Conservation (phyloP, 2,113 vertebrate genomes). For the Pelmatolapia mariae region DNA sequence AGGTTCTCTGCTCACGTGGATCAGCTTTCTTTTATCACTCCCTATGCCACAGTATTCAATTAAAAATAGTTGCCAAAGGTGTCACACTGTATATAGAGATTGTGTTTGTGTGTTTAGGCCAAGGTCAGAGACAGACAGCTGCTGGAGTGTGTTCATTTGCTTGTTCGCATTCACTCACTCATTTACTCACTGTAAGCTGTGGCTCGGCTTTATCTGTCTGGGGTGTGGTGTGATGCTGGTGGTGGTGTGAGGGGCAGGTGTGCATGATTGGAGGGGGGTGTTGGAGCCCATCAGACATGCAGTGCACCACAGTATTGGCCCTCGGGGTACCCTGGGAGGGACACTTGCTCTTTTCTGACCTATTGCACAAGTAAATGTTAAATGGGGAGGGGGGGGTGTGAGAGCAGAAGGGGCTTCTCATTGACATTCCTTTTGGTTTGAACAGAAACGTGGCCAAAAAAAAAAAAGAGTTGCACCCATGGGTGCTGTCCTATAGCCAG, state of each 20-base stretch:
- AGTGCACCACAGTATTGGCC: conserved; percentile 27
- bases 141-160: not conserved
- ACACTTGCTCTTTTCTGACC: conserved; percentile 75
- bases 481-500: conserved; percentile 68
- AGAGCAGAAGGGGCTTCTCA: conserved; percentile 52
- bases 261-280: not conserved
- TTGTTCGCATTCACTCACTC: not conserved
- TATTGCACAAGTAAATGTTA: conserved; percentile 71
- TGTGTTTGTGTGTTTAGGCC: not conserved
- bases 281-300: conserved; percentile 55
- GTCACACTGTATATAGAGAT: not conserved
- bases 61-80: not conserved
- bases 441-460: conserved; percentile 41
- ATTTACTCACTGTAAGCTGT: not conserved
- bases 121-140: conserved; percentile 27
- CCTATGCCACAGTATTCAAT: conserved; percentile 4
- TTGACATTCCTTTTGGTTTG: conserved; percentile 66
- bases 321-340: conserved; percentile 53
- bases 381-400: conserved; percentile 28
- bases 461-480: conserved; percentile 40
- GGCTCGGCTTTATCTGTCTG: not conserved
- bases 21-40: not conserved
- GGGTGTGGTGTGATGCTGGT: not conserved
- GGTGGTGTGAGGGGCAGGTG: not conserved
- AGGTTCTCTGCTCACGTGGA: not conserved